Conservation (phyloP, 1,140 invertebrate species). For the Hetaerina americana region DNA sequence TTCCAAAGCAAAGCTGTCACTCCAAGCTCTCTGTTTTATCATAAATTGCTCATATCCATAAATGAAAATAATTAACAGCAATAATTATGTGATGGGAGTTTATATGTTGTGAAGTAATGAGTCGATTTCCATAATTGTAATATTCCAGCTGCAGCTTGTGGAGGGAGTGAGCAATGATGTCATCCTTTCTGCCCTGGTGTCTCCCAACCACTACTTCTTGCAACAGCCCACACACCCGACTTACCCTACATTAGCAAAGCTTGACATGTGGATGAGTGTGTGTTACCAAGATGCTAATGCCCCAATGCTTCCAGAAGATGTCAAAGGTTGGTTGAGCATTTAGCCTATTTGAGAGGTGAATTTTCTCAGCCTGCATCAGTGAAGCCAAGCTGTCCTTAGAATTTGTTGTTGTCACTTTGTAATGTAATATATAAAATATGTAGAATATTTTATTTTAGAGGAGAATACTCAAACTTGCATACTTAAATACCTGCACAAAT, state of each 20-base stretch:
- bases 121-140: slow-evolving; percentile 13
- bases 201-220: slow-evolving; percentile 77
- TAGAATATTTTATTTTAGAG: too few species aligned
- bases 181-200: slow-evolving; percentile 67
- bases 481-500: too few species aligned
- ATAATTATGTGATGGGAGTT: slow-evolving; percentile 6
- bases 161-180: slow-evolving; percentile 90
- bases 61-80: neutral
- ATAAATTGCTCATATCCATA: neutral
- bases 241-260: slow-evolving; percentile 59
- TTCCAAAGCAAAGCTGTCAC: too few species aligned
- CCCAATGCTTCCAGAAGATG: slow-evolving; percentile 46
- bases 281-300: slow-evolving; percentile 49
- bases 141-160: slow-evolving; percentile 66
- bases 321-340: too few species aligned
- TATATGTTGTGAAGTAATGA: slow-evolving; percentile 6
- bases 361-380: too few species aligned
- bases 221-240: slow-evolving; percentile 89
- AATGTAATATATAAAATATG: too few species aligned
- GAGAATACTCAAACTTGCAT: too few species aligned
- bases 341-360: too few species aligned
- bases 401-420: too few species aligned
- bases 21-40: slow-evolving; percentile 15
- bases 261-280: slow-evolving; percentile 59
- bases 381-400: too few species aligned